Conservation (phyloP, 1,140 invertebrate genomes). For the Heliconius congener region DNA sequence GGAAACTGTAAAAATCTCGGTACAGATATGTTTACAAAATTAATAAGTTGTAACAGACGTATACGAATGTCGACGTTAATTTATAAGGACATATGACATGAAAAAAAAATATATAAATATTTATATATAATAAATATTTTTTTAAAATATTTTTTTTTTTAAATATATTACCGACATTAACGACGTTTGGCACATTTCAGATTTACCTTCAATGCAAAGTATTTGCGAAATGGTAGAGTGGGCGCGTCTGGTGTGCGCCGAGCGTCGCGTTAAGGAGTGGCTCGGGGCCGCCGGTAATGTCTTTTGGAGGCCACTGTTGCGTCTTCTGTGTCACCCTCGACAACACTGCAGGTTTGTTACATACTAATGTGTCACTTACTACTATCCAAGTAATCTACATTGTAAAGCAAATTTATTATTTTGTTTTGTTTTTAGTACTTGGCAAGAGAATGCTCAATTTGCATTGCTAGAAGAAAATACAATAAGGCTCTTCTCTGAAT, state of each 20-base stretch:
- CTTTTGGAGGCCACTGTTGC: conserved; percentile 92
- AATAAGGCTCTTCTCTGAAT: conserved; percentile 88
- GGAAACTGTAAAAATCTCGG: too few species aligned
- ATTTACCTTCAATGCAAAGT: conserved; percentile 63
- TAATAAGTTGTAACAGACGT: too few species aligned
- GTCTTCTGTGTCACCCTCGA: conserved; percentile 86
- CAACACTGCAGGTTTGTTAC: conserved; percentile 71
- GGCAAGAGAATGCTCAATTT: conserved; percentile 82
- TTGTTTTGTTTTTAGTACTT: conserved; percentile 57
- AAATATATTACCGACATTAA: too few species aligned
- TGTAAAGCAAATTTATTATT: background rate
- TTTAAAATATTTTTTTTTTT: too few species aligned
- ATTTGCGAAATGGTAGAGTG: conserved; percentile 88
- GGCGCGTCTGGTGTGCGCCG: conserved; percentile 89
- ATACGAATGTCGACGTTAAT: too few species aligned
- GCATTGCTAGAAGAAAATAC: conserved; percentile 87
- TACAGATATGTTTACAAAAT: too few species aligned
- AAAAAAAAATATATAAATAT: too few species aligned
- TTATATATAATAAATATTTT: too few species aligned
- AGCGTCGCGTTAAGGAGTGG: conserved; percentile 92
- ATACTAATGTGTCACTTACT: background rate
- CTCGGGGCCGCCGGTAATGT: conserved; percentile 88
- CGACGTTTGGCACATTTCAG: conserved; percentile 21
- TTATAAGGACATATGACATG: too few species aligned
- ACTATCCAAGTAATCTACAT: background rate